Percentiles rank a stretch among this genome's conserved stretches.
phyloP scores from a whole-genome alignment of 2,113 vertebrate species.

The Callopanchax toddi region DNA sequence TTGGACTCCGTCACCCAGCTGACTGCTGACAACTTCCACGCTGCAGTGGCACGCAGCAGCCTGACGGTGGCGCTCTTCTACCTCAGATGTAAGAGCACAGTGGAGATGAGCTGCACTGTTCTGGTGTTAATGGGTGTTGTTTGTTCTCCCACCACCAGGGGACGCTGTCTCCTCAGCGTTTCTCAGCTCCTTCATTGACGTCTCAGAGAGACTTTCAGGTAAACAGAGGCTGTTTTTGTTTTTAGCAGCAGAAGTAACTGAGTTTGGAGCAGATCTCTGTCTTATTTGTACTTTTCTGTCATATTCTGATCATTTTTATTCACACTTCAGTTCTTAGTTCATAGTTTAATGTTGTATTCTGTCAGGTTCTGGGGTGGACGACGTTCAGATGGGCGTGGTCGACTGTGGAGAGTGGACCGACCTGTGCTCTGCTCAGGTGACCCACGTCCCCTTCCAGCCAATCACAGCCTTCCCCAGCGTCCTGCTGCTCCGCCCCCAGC shows the following conservation, averaged over 20 bases:
- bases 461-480: conserved; percentile 86
- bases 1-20: conserved; percentile 80
- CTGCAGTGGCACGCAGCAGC: conserved; percentile 62
- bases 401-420: conserved; percentile 92
- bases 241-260: background rate
- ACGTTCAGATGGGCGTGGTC: conserved; percentile 78
- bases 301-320: too few relatives aligned
- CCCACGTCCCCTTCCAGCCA: conserved; percentile 73
- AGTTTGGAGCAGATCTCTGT: too few relatives aligned
- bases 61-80: conserved; percentile 88
- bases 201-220: conserved; percentile 86
- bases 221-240: conserved; percentile 8
- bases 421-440: conserved; percentile 81
- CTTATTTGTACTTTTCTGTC: too few relatives aligned
- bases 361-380: conserved; percentile 62
- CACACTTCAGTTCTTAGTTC: too few relatives aligned
- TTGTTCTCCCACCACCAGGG: conserved; percentile 80
- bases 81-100: conserved; percentile 84
- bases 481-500: conserved; percentile 77
- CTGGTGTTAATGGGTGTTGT: background rate
- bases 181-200: conserved; percentile 83
- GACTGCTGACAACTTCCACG: conserved; percentile 84
- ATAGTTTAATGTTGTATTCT: too few relatives aligned
- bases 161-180: conserved; percentile 88
- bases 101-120: too few relatives aligned